Conservation (phyloP, 2,888 invertebrate genomes). For the Drosophila percnosoma region DNA sequence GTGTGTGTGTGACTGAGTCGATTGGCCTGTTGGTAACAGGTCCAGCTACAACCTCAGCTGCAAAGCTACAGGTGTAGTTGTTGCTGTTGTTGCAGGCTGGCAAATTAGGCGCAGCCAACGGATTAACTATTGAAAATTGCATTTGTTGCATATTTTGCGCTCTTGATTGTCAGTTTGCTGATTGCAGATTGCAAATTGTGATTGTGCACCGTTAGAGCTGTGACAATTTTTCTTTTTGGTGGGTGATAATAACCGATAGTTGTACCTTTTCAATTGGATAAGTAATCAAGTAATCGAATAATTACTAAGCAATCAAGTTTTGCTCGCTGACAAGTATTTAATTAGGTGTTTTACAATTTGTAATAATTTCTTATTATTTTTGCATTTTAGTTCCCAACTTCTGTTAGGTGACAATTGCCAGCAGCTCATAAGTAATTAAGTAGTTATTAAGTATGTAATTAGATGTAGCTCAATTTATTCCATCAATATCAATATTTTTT, state of each 20-base stretch:
- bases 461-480: slow-evolving; percentile 18
- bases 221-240: neutral
- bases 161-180: slow-evolving; percentile 52
- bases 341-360: neutral
- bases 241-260: slow-evolving; percentile 27
- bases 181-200: slow-evolving; percentile 40
- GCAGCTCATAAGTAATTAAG: slow-evolving; percentile 10
- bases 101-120: slow-evolving; percentile 61
- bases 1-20: slow-evolving; percentile 43
- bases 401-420: neutral
- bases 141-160: slow-evolving; percentile 54
- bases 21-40: slow-evolving; percentile 67
- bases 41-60: slow-evolving; percentile 39
- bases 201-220: slow-evolving; percentile 38
- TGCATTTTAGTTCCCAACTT: neutral
- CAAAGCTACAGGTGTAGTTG: slow-evolving; percentile 50
- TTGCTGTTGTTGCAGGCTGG: slow-evolving; percentile 28
- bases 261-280: neutral
- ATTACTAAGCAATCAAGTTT: neutral
- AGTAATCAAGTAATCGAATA: neutral
- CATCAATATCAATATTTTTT: slow-evolving; percentile 10
- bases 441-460: slow-evolving; percentile 7
- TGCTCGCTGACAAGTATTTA: neutral
- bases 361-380: neutral
- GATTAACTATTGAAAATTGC: slow-evolving; percentile 55